Conservation (phyloP, 2,888 invertebrate genomes). For the Diplolepis rosae region DNA sequence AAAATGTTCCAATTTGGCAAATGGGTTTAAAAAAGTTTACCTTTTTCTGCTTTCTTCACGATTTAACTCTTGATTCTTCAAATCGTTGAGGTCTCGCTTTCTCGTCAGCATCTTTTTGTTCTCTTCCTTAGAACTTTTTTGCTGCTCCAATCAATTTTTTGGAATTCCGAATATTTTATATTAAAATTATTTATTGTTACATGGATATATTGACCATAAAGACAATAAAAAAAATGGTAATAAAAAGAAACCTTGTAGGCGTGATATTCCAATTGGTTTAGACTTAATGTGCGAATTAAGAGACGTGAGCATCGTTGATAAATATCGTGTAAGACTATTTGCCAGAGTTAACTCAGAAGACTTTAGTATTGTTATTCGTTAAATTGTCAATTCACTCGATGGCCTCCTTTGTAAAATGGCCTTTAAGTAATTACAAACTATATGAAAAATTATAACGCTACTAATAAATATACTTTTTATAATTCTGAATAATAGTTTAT, state of each 20-base stretch:
- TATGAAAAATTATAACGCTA: neutral
- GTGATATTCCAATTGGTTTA: too few relatives aligned
- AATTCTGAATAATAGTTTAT: too few relatives aligned
- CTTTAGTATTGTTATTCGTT: slow-evolving; percentile 47
- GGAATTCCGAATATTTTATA: too few relatives aligned
- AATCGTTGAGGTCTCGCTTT: slow-evolving; percentile 18
- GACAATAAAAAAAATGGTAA: too few relatives aligned
- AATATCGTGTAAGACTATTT: slow-evolving; percentile 38
- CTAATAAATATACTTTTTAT: neutral
- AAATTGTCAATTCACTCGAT: slow-evolving; percentile 46
- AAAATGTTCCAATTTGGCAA: slow-evolving; percentile 41
- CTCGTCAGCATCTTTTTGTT: too few relatives aligned
- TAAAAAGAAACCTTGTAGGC: too few relatives aligned
- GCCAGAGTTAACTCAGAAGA: slow-evolving; percentile 41
- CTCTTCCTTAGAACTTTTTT: too few relatives aligned
- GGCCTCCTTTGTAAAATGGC: neutral
- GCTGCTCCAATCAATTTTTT: too few relatives aligned
- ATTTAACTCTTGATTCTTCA: neutral
- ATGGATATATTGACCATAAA: too few relatives aligned
- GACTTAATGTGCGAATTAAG: neutral
- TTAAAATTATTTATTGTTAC: too few relatives aligned
- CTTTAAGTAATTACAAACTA: neutral
- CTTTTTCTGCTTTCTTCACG: neutral
- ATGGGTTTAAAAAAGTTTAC: slow-evolving; percentile 34
- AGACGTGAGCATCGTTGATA: slow-evolving; percentile 42